Conservation (phyloP, 2,888 invertebrate genomes). For the Drosophila setosimentum region DNA sequence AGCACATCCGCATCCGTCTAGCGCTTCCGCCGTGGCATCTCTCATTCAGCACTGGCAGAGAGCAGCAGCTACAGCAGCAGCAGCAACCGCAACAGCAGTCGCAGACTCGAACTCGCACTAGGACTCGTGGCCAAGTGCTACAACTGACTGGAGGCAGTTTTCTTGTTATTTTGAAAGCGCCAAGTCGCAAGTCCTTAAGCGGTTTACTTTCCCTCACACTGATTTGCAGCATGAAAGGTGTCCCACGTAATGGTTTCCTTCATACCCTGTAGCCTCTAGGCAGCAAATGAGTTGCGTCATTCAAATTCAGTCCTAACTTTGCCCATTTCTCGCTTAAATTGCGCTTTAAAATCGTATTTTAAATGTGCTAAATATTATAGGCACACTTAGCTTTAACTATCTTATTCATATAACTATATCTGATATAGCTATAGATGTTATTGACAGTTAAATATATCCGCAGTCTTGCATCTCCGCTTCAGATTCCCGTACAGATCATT, state of each 20-base stretch:
- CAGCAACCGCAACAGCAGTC: background rate
- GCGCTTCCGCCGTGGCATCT: constrained; percentile 51
- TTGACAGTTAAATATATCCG: no score
- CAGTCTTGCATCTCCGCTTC: background rate
- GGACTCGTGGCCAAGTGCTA: constrained; percentile 50
- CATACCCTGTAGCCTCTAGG: background rate
- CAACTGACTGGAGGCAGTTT: constrained; percentile 66
- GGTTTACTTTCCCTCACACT: constrained; percentile 77
- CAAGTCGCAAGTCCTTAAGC: constrained; percentile 79
- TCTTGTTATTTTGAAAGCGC: constrained; percentile 77
- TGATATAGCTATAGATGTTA: background rate
- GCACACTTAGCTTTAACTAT: background rate
- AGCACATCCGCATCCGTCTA: constrained; percentile 69
- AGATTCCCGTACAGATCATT: background rate
- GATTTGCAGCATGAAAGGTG: constrained; percentile 70
- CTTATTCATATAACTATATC: background rate
- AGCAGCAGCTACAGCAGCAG: constrained; percentile 6
- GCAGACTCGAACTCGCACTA: background rate
- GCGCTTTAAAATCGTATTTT: background rate
- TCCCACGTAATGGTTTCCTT: constrained; percentile 23
- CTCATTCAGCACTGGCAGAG: constrained; percentile 23
- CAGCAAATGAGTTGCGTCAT: background rate
- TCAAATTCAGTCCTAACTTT: background rate
- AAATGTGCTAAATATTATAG: background rate
- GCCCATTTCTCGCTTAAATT: background rate